A percentile compares a stretch with the other conserved stretches of the same genome.
Conservation (phyloP, 2,797 vertebrate species). For the Aselliscus stoliczkanus region DNA sequence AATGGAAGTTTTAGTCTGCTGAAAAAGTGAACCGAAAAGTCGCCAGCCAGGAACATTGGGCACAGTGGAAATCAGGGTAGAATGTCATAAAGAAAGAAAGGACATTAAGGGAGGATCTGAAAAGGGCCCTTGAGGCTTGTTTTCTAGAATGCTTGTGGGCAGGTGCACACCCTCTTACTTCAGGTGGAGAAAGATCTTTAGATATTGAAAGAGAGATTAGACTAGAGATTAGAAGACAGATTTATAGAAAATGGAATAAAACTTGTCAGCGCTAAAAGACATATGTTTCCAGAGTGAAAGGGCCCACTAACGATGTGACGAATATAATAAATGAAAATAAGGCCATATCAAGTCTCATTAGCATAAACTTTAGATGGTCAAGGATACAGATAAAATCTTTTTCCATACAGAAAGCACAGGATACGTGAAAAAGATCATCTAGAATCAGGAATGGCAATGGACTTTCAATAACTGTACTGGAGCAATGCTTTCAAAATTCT, state of each 20-base stretch:
- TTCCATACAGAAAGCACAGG: background rate
- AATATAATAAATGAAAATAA: conserved; percentile 10
- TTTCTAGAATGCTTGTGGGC: background rate
- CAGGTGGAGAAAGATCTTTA: background rate
- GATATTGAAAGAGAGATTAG: background rate
- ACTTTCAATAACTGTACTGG: background rate
- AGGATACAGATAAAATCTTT: background rate
- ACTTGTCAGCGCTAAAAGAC: background rate
- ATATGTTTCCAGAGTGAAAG: background rate
- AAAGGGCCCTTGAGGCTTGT: background rate
- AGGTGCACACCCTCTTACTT: background rate
- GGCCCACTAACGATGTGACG: background rate
- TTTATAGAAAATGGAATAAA: background rate
- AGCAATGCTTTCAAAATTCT: background rate
- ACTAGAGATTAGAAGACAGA: background rate
- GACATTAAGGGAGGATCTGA: background rate
- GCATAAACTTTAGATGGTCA: background rate
- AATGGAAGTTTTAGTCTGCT: background rate
- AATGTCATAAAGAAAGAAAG: background rate
- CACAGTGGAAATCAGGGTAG: background rate
- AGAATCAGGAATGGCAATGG: background rate
- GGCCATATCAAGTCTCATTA: background rate
- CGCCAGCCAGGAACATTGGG: background rate
- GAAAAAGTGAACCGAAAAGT: background rate
- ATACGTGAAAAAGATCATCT: background rate